These are phyloP conservation scores for Drepana arcuata DNA, from an alignment of 1,140 invertebrate genomes.

Conservation along the genomic window DNA sequence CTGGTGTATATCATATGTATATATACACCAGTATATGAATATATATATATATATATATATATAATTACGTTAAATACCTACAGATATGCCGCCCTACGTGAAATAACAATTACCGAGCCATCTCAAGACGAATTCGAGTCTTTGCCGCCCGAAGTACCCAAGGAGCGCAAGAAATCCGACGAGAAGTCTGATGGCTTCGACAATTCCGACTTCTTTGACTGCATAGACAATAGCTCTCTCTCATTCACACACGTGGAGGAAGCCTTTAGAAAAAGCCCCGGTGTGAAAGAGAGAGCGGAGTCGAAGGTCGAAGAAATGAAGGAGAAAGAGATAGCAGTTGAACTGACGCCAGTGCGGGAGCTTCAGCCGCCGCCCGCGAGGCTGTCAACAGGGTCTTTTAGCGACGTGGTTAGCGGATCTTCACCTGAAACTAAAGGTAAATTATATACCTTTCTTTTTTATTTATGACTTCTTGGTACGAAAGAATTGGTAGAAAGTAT, in stretches of 20 bases:
- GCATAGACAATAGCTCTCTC: conserved; percentile 63
- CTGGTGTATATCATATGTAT: too few relatives aligned
- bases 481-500: too few relatives aligned
- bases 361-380: conserved; percentile 40
- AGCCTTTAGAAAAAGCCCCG: conserved; percentile 64
- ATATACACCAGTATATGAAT: too few relatives aligned
- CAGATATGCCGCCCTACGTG: conserved; percentile 77
- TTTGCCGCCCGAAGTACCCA: conserved; percentile 58
- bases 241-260: conserved; percentile 66
- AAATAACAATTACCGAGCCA: conserved; percentile 77
- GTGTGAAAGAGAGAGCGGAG: conserved; percentile 54
- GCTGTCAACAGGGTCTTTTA: conserved; percentile 72
- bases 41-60: too few relatives aligned
- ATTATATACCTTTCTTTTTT: not conserved
- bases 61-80: too few relatives aligned
- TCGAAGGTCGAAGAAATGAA: conserved; percentile 39
- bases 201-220: conserved; percentile 70
- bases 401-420: conserved; percentile 74
- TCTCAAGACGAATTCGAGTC: conserved; percentile 71
- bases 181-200: conserved; percentile 69
- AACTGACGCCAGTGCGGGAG: conserved; percentile 35
- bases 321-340: conserved; percentile 28
- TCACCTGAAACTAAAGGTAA: conserved; percentile 74
- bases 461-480: too few relatives aligned
- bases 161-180: conserved; percentile 64